Evolutionary conservation across 2,113 vertebrate species (phyloP), one percentile per base, ranked within the genome.

Genomic region (Gadus macrocephalus): DNA sequence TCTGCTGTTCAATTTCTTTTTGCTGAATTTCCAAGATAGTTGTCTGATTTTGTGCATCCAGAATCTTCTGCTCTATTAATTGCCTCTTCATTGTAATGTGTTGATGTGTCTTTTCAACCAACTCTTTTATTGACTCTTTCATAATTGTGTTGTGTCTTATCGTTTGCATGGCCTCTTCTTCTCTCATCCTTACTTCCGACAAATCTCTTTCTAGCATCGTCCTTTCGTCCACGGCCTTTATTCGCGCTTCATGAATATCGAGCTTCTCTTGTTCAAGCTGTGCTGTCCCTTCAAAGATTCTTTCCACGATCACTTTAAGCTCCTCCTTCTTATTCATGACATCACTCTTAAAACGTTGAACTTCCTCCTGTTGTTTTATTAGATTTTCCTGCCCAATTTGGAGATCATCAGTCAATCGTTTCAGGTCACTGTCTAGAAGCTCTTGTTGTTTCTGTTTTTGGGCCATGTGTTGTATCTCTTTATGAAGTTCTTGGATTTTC

Each of bases 241-340:
- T 53, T 60, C 58, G 7, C 15, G 11, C 58, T 60, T n/a, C 58
- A 60, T 60, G 3, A n/a, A 19, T 60, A 7, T 60, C n/a, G 4
- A 7, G 7, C n/a, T 16, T 62, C 25, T 25, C 25, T 25, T 25
- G 25, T 25, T 25, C 25, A 25, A 25, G 25, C 25, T 25, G 25
- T 3, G 8, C 19, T 62, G 22, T 25, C 25, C 15, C 19, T 25
- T 62, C 19, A 25, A 11, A 12, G 61, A 22, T 62, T 5, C 4
- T 15, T 1, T 62, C 20, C 7, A 60, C 4, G 12, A 25, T 9
- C 9, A 12, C 25, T 62, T 62, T 53, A 74, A 42, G 15, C 69
- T 25, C 72, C 38, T 28, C 9, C 67, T 38, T 78, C 71, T 53
- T 73, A 20, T n/a, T 53, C 65, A 64, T 56, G 8, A n/a, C 22